Percentiles rank a stretch among this genome's conserved stretches.
phyloP scores from a whole-genome alignment of 35 echinoderm and acorn worm genomes.

The Anneissia japonica region DNA sequence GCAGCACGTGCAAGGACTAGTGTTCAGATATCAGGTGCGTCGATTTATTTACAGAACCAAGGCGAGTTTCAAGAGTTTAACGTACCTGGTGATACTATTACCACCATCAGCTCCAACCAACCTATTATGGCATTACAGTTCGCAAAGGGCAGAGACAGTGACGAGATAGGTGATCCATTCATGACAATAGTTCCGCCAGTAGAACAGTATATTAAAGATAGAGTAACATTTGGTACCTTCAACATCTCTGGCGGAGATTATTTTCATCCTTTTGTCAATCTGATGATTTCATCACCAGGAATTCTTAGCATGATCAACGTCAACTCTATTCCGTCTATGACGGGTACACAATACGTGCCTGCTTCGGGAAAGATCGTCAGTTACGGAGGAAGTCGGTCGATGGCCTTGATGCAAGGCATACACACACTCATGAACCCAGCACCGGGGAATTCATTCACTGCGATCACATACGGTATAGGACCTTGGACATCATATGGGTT shows the following conservation, averaged over 20 bases:
- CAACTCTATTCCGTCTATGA: conserved; percentile 32
- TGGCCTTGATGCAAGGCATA: conserved; percentile 27
- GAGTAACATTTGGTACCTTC: conserved; percentile 74
- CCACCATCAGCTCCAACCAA: conserved; percentile 52
- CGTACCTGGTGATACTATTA: conserved; percentile 45
- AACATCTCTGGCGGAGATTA: conserved; percentile 21
- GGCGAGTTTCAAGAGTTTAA: conserved; percentile 81
- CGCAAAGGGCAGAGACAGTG: conserved; percentile 61
- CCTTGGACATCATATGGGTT: conserved; percentile 55
- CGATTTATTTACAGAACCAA: conserved; percentile 18
- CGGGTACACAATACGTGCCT: conserved; percentile 10
- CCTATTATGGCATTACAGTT: conserved; percentile 75
- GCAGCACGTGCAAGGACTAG: conserved; percentile 56
- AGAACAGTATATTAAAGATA: conserved; percentile 77
- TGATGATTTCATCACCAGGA: conserved; percentile 59
- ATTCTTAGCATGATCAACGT: conserved; percentile 47
- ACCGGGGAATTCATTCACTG: conserved; percentile 30
- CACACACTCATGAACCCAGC: conserved; percentile 48
- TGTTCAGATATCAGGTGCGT: conserved; percentile 48
- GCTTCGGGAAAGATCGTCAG: conserved; percentile 23
- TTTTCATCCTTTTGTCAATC: conserved; percentile 32
- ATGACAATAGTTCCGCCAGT: conserved; percentile 67
- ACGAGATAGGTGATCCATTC: conserved; percentile 68
- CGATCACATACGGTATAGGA: conserved; percentile 63
- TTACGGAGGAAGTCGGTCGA: conserved; percentile 45